Percentiles rank a stretch among this genome's conserved stretches.
These are phyloP conservation scores for Rhizomys pruinosus DNA, from an alignment of 2,113 vertebrate genomes.

Conservation along the genomic window DNA sequence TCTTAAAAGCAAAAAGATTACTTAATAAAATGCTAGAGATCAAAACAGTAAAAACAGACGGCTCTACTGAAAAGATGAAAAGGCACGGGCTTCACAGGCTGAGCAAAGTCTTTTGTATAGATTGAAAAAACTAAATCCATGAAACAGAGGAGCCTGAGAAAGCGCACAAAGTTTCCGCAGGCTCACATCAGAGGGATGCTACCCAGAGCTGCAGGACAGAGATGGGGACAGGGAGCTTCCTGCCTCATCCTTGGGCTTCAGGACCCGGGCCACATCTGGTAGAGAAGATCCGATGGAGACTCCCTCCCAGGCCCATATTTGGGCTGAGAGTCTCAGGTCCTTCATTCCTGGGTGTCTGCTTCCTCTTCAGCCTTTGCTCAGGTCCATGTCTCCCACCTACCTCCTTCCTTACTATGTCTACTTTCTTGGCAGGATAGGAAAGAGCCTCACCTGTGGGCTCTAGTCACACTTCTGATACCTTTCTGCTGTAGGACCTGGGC, in stretches of 20 bases:
- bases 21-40: conserved; percentile 57
- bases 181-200: neutral
- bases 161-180: neutral
- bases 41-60: conserved; percentile 57
- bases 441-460: neutral
- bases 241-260: neutral
- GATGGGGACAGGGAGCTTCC: neutral
- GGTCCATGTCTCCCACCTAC: rapidly evolving
- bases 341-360: neutral
- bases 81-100: conserved; percentile 6
- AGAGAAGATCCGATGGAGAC: neutral
- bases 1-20: conserved; percentile 29
- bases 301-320: neutral
- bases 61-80: conserved; percentile 47
- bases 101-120: conserved; percentile 56
- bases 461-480: neutral
- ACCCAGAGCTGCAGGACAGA: neutral
- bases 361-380: neutral
- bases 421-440: too few relatives aligned
- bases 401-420: neutral
- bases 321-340: neutral
- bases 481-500: too few relatives aligned
- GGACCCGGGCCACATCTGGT: neutral
- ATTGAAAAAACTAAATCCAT: conserved; percentile 31
- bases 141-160: neutral